Base-by-base conservation (phyloP, 2,888 invertebrate genomes). In the Hyppa rectilinea region DNA sequence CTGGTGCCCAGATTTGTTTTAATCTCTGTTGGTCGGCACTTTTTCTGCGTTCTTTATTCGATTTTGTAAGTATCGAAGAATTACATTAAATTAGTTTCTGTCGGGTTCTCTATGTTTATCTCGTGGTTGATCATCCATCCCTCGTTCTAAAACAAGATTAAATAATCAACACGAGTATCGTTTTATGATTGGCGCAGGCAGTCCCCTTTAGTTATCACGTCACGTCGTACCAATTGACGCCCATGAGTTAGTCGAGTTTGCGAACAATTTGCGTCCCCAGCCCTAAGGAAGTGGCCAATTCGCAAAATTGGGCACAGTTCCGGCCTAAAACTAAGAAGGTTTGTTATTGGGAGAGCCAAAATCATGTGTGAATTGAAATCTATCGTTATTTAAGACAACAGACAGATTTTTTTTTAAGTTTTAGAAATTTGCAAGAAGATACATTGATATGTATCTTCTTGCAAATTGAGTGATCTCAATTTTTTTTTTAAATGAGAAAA, bases 201-300 rank as follows among this genome's bases (percentile, higher is more conserved):
- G 80, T 78, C 78, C 82, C 81, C 83, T 84, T 83, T 89, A 85
- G 84, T 89, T 85, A 77, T 81, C 88, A 85, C 87, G 84, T 84
- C 79, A 59, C n/a, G n/a, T n/a, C n/a, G 78, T 84, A 75, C 81
- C 88, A 89, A 90, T 87, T 88, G 87, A 79, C 87, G 85, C 85
- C 82, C 80, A 74, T 73, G 63, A 71, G 49, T 63, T 78, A 84
- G 88, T 87, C 87, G 89, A 88, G 84, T 67, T 70, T 85, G 87
- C 85, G 50, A 89, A 85, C 92, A 92, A 91, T 92, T 92, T 92
- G 88, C 92, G 89, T 87, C 89, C 88, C 85, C 89, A 84, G 84
- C 78, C 80, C 87, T 84, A 85, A 92, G 94, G 94, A 95, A 91
- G 90, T 88, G 47, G 78, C 80, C 92, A 92, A 94, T 95, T 93